Conservation (phyloP, 2,888 invertebrate genomes). For the Spilosoma lubricipeda region DNA sequence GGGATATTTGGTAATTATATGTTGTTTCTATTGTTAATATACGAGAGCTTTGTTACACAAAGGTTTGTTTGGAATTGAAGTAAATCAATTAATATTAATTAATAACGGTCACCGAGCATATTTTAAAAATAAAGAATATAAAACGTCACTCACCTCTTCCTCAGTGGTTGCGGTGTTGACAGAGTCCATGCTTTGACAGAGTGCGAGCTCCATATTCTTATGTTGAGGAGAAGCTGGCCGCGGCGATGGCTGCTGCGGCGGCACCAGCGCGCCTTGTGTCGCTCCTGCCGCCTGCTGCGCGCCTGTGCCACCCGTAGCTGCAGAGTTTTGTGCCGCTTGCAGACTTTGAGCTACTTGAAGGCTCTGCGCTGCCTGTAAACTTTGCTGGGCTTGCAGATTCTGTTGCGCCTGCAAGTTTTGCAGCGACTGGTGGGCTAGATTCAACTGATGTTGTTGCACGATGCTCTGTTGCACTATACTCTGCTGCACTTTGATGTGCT, state of each 20-base stretch:
- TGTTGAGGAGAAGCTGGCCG: slow-evolving; percentile 77
- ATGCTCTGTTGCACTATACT: slow-evolving; percentile 83
- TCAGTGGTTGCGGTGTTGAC: slow-evolving; percentile 98
- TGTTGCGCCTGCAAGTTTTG: slow-evolving; percentile 77
- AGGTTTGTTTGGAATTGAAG: slow-evolving; percentile 45
- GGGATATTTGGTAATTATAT: slow-evolving; percentile 53
- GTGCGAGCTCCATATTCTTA: slow-evolving; percentile 88
- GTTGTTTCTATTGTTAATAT: slow-evolving; percentile 62
- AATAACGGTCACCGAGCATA: slow-evolving; percentile 22
- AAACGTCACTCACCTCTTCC: slow-evolving; percentile 93
- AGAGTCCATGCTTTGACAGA: slow-evolving; percentile 99
- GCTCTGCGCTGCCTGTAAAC: slow-evolving; percentile 69
- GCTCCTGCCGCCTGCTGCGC: slow-evolving; percentile 75
- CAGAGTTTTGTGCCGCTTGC: slow-evolving; percentile 71
- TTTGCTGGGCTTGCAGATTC: slow-evolving; percentile 65
- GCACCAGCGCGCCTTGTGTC: slow-evolving; percentile 78
- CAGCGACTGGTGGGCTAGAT: slow-evolving; percentile 80
- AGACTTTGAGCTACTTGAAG: slow-evolving; percentile 63
- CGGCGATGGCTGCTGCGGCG: slow-evolving; percentile 81
- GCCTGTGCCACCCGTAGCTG: slow-evolving; percentile 75
- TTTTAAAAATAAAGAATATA: not conserved
- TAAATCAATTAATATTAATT: slow-evolving; percentile 33
- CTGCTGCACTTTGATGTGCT: slow-evolving; percentile 83
- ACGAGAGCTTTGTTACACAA: slow-evolving; percentile 43
- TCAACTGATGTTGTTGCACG: slow-evolving; percentile 83